Conservation (phyloP, 2,797 vertebrate species). For the Peromyscus aztecus region DNA sequence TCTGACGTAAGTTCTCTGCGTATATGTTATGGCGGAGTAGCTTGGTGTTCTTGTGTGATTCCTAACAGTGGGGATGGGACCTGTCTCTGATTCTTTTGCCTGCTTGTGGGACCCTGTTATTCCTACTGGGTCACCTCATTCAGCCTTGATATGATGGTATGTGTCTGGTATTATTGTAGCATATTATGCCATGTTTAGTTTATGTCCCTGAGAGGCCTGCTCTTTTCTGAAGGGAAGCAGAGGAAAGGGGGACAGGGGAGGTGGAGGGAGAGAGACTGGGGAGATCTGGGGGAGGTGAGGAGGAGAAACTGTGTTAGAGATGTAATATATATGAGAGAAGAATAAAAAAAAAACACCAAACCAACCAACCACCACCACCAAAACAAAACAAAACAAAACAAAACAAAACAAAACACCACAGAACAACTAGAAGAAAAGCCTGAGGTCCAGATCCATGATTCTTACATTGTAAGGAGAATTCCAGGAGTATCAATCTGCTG, state of each 20-base stretch:
- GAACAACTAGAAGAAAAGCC: not conserved
- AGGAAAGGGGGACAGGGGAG: not conserved
- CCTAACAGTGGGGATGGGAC: not conserved
- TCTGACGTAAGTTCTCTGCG: not conserved
- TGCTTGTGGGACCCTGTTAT: not conserved
- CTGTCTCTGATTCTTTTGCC: not conserved
- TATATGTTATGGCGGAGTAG: not conserved
- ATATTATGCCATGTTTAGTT: not conserved
- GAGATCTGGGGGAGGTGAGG: not conserved
- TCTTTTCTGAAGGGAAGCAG: not conserved
- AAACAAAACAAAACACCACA: not conserved
- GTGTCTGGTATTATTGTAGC: not conserved
- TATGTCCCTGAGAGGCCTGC: not conserved
- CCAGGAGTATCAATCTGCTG: not conserved
- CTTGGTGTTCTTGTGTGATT: not conserved
- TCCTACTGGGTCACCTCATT: not conserved
- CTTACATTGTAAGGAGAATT: not conserved
- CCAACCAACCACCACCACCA: too few species aligned
- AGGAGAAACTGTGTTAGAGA: not conserved
- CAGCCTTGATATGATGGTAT: not conserved
- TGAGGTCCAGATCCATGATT: not conserved
- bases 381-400: not conserved
- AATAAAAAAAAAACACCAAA: too few species aligned
- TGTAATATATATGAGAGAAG: not conserved
- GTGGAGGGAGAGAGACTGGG: not conserved